Evolutionary conservation across 1,140 invertebrate genomes (phyloP), one percentile per base, ranked within the genome.

Genomic region (Drosophila orena): DNA sequence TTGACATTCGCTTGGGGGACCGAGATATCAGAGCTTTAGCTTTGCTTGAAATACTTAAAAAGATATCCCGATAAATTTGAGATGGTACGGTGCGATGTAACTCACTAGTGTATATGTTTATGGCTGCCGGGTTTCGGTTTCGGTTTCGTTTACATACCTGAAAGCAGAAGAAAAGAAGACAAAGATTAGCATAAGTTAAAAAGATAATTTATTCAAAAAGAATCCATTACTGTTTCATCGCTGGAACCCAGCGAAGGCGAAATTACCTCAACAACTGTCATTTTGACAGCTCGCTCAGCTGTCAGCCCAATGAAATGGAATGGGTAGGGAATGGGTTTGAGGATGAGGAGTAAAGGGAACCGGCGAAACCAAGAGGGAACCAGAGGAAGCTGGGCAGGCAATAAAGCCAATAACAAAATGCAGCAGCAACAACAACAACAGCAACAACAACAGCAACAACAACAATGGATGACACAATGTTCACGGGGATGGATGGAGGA

Each of bases 241-340:
- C 53, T 42, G 37, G 54, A 52, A 55, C 43, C 55, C 40, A 30
- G 61, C 56, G 34, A 54, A 52, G 64, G 49, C 55, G 55, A 76
- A 84, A 84, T 84, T 84, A 68, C 76, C 80, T 84, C 65, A 84
- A 65, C 80, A 84, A 85, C 81, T 84, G 81, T 85, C 77, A 77
- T 69, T 77, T 77, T 79, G 66, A 83, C 79, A 83, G 79, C 70
- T 53, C 44, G 50, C 74, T 77, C 74, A 77, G 74, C 62, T 77
- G 74, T 77, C 74, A 69, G 50, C 27, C 24, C 44, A 52, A 34
- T 35, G 46, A 46, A 57, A 38, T 4, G 30, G 15, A 37, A 17
- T 37, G 47, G 27, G 22, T 14, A 30, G 4, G 7, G 27, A 27
- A 35, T 0, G 7, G 27, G 4, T 30, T 30, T 30, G 30, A 12